Conservation (phyloP, 2,113 vertebrate genomes). For the Nothobranchius kuhntae region DNA sequence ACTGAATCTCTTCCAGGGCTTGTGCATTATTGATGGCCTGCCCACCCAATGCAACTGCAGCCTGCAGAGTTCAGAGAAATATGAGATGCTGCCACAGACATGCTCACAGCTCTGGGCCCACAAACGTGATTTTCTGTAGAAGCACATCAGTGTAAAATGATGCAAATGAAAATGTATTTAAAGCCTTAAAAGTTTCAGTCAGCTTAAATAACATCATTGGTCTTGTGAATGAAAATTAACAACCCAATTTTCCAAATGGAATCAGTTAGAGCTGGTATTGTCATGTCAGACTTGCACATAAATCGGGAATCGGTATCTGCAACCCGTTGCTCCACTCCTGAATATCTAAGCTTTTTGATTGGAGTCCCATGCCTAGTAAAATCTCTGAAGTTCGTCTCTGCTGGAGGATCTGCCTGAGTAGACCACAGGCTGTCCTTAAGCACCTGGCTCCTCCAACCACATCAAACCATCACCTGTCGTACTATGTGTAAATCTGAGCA, state of each 20-base stretch:
- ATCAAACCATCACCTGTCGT: constrained; percentile 5
- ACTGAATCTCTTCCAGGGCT: constrained; percentile 49
- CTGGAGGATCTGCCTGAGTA: constrained; percentile 26
- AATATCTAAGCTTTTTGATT: neutral
- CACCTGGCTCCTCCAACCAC: constrained; percentile 35
- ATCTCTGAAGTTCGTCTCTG: neutral
- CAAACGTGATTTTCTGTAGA: constrained; percentile 2
- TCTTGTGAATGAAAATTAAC: neutral
- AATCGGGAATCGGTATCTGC: no score
- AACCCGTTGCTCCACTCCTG: neutral
- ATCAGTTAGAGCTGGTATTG: neutral
- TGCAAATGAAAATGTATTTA: neutral
- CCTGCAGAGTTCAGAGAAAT: constrained; percentile 44
- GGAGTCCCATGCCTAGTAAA: constrained; percentile 10
- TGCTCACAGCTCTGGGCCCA: constrained; percentile 9
- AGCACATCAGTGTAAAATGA: neutral
- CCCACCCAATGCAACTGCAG: constrained; percentile 1
- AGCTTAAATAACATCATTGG: neutral
- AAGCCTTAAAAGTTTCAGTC: neutral
- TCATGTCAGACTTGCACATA: neutral
- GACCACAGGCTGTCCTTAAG: constrained; percentile 37
- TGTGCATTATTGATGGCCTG: constrained; percentile 61
- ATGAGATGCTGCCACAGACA: constrained; percentile 26
- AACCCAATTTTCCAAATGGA: neutral
- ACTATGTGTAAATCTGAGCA: constrained; percentile 46